These are phyloP conservation scores for Pediacus dermestoides DNA, from an alignment of 2,888 invertebrate species.

Conservation along the genomic window DNA sequence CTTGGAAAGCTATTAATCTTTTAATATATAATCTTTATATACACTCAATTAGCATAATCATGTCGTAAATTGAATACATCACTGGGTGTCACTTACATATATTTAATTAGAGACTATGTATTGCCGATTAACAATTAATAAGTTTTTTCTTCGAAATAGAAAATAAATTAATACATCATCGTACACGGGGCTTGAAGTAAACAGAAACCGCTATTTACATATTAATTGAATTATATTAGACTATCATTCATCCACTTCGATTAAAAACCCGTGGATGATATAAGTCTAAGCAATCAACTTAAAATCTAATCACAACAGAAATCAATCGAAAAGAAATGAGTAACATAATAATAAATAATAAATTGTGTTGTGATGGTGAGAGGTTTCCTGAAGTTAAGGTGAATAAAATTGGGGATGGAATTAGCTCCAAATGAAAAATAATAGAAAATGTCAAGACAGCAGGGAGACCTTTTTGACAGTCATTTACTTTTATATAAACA, in stretches of 20 bases:
- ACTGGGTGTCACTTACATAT: background rate
- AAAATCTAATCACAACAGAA: no score
- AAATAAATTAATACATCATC: constrained; percentile 1
- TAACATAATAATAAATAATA: no score
- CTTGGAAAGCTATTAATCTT: constrained; percentile 2
- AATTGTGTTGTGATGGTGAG: no score
- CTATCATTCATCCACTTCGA: no score
- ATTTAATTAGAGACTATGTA: constrained; percentile 1
- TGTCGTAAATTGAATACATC: background rate
- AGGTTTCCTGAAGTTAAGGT: no score
- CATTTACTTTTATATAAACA: constrained; percentile 39
- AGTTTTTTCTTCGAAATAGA: background rate
- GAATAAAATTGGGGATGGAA: no score
- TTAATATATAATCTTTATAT: background rate
- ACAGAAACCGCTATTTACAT: no score
- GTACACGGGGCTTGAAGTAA: no score
- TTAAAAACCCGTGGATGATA: no score
- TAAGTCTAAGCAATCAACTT: no score
- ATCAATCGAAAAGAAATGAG: no score
- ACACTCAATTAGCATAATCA: constrained; percentile 1
- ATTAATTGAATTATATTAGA: no score
- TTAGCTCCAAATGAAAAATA: background rate
- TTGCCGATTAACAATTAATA: background rate
- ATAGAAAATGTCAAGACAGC: background rate
- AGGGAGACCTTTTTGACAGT: constrained; percentile 32